Evolutionary conservation across 2,888 invertebrate genomes (phyloP).

Genomic region (Coleophora deauratella): DNA sequence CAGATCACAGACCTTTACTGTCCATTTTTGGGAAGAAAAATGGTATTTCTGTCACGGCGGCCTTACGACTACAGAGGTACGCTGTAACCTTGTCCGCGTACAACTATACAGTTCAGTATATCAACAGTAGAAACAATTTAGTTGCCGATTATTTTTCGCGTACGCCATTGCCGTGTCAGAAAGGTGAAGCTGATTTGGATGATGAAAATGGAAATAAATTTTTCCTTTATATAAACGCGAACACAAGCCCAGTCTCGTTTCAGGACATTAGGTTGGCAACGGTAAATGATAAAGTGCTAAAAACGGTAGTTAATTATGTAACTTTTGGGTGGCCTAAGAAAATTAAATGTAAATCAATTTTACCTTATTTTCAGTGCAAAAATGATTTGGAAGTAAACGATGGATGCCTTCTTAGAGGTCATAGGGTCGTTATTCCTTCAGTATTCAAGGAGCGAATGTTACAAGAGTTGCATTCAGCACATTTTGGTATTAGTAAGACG

Average conservation of each 20-base stretch:
- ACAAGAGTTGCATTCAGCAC: slow-evolving; percentile 9
- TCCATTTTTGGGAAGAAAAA: too few species aligned
- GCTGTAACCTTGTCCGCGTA: slow-evolving; percentile 1
- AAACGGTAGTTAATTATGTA: slow-evolving; percentile 15
- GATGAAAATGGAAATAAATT: background rate
- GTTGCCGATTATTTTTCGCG: slow-evolving; percentile 4
- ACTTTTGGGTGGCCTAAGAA: slow-evolving; percentile 16
- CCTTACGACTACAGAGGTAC: slow-evolving; percentile 1
- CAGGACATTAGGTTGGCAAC: slow-evolving; percentile 8
- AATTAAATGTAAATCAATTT: slow-evolving; percentile 6
- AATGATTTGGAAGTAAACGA: background rate
- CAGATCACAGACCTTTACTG: too few species aligned
- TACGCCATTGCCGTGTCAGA: background rate
- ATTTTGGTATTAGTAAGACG: slow-evolving; percentile 15
- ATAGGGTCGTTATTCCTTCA: slow-evolving; percentile 12
- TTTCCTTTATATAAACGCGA: slow-evolving; percentile 6
- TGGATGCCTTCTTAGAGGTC: slow-evolving; percentile 12
- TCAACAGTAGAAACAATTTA: background rate
- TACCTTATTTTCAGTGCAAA: slow-evolving; percentile 1
- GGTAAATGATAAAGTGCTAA: slow-evolving; percentile 6
- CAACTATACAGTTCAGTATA: slow-evolving; percentile 2
- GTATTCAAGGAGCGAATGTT: slow-evolving; percentile 7
- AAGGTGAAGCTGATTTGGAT: background rate
- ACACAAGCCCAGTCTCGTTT: slow-evolving; percentile 6
- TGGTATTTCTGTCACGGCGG: slow-evolving; percentile 1